A percentile compares a stretch with the other conserved stretches of the same genome.
phyloP scores from a whole-genome alignment of 2,797 vertebrate species.

The Phoebastria nigripes region DNA sequence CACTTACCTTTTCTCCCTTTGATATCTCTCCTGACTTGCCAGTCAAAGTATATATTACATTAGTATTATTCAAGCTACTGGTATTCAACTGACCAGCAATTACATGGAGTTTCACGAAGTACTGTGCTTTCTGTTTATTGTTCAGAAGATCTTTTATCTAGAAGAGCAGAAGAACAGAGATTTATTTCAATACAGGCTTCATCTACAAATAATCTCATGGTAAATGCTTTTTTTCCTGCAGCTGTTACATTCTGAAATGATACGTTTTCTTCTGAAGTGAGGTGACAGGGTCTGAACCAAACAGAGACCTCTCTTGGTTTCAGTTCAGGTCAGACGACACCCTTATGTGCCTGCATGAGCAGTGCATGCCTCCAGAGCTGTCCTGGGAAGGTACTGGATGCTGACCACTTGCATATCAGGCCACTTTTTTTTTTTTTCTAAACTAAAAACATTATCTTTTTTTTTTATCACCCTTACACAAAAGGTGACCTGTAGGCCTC shows the following conservation, averaged over 20 bases:
- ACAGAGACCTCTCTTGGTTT: not conserved
- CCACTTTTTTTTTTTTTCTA: too few species aligned
- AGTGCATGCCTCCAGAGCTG: not conserved
- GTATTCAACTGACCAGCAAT: conserved; percentile 81
- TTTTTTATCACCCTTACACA: not conserved
- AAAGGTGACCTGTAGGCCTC: not conserved
- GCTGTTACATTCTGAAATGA: not conserved
- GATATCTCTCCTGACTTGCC: conserved; percentile 83
- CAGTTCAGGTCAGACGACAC: not conserved
- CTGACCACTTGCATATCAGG: not conserved
- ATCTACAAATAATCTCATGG: not conserved
- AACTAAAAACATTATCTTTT: not conserved
- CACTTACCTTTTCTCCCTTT: conserved; percentile 74
- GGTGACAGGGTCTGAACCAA: not conserved
- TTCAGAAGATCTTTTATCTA: conserved; percentile 81
- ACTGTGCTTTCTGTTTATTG: conserved; percentile 72
- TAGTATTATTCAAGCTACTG: conserved; percentile 73
- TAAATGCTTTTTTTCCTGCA: not conserved
- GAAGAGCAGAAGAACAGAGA: conserved; percentile 15
- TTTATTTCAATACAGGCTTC: not conserved
- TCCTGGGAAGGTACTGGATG: not conserved
- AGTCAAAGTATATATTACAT: conserved; percentile 84
- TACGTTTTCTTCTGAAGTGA: not conserved
- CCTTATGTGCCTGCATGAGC: not conserved
- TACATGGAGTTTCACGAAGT: conserved; percentile 88